Base-by-base conservation (phyloP, 2,888 invertebrate genomes). In the Ormia ochracea region DNA sequence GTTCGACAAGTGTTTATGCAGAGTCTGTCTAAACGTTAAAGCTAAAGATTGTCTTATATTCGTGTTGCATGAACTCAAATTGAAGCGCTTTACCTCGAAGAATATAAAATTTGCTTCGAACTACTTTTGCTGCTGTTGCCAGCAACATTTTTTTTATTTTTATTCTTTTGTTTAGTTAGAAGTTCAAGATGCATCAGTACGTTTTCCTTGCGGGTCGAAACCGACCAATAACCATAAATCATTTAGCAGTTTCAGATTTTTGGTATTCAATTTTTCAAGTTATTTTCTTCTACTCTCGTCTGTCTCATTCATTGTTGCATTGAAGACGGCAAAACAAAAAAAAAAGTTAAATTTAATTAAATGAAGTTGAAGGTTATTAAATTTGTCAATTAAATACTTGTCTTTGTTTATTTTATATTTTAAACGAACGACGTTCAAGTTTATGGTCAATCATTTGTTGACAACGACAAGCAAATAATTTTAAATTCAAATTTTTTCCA, bases 71-170 rank as follows among this genome's bases (percentile, higher is more conserved):
- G 36, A 38, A 56, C 6, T 31, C 17, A 31, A 28, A 10, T 17
- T 31, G 10, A 28, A 28, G n/a, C n/a, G 28, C 9, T 52, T 52
- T 28, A 36, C 21, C 33, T 36, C 23, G 9, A 52, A 54, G 48
- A 61, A 61, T 41, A 41, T 52, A 28, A 4, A 14, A 1, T 59
- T 10, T 38, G 10, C 38, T 12, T 52, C 41, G 10, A 23, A 31
- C 33, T 65, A 7, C 10, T 33, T 14, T 19, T 28, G 10, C 6
- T 4, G 3, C 3, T 14, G 10, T 12, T 17, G 33, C 54, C 19
- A 56, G 56, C 54, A 54, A 82, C 85, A 84, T 74, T 85, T 86
- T 84, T 84, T 87, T 83, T 86, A 85, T 84, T 86, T 84, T 85
- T 86, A 85, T 84, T 86, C 85, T 85, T 85, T 79, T 69, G 70